Conservation (phyloP, 2,113 vertebrate genomes). For the Varanus salvator region DNA sequence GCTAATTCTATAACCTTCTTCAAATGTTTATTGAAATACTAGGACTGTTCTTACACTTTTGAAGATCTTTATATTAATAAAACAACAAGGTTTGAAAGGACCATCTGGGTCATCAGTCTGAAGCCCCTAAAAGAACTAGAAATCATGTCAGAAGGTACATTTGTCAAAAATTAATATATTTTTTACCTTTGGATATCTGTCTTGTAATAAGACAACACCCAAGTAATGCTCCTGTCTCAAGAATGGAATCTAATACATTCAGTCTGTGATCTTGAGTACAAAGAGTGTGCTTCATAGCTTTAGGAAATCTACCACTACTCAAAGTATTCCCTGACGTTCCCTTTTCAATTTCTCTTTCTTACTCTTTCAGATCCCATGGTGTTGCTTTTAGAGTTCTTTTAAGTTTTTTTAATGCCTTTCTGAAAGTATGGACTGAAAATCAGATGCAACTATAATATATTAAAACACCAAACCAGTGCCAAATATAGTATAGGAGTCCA, state of each 20-base stretch:
- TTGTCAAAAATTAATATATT: background rate
- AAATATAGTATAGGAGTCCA: background rate
- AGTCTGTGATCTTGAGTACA: background rate
- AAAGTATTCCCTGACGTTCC: background rate
- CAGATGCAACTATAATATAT: background rate
- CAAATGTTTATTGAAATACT: background rate
- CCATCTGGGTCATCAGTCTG: background rate
- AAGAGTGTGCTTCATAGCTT: background rate
- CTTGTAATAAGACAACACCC: background rate
- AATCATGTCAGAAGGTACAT: background rate
- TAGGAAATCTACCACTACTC: background rate
- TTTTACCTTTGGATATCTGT: background rate
- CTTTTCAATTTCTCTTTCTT: background rate
- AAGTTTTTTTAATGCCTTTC: background rate
- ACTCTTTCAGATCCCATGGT: background rate
- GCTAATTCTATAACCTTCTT: background rate
- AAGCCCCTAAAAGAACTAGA: background rate
- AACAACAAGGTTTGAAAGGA: background rate
- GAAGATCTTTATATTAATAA: background rate
- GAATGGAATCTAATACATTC: background rate
- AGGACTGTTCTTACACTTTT: background rate
- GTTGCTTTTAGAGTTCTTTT: background rate
- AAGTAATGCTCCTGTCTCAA: background rate
- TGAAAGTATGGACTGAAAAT: background rate
- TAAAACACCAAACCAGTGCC: background rate